Evolutionary conservation across 2,113 vertebrate genomes (phyloP).

Genomic region (Cercopithecus mona): DNA sequence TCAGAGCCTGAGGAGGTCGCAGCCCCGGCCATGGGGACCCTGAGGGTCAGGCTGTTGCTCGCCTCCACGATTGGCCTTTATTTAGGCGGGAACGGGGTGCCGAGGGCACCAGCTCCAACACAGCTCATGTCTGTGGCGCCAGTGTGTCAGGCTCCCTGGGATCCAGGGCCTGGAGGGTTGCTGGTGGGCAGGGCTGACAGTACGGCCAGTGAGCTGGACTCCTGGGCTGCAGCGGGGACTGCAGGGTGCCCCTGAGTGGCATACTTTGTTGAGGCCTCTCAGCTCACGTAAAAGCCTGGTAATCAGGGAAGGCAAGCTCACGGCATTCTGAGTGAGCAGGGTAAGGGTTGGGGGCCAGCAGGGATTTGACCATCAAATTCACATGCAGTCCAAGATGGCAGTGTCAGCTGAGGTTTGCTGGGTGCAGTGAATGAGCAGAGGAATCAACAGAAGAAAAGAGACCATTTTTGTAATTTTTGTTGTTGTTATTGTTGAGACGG

Average conservation of each 20-base stretch:
- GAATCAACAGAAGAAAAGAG: background rate
- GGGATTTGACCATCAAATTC: background rate
- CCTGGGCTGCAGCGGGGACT: background rate
- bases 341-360: background rate
- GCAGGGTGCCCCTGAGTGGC: background rate
- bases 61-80: background rate
- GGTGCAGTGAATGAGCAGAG: too few species aligned
- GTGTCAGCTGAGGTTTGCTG: background rate
- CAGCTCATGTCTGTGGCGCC: background rate
- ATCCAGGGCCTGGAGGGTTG: background rate
- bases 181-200: background rate
- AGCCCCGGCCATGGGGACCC: background rate
- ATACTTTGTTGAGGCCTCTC: background rate
- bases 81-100: too few species aligned
- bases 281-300: background rate
- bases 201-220: background rate
- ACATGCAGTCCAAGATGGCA: background rate
- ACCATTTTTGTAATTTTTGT: background rate
- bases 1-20: background rate
- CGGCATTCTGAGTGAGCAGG: background rate
- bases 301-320: background rate
- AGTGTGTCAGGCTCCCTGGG: rapidly evolving
- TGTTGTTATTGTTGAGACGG: too few species aligned
- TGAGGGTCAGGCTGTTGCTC: background rate
- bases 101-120: background rate